Base-by-base conservation (phyloP, 1,140 invertebrate genomes). In the Drosophila kikkawai region DNA sequence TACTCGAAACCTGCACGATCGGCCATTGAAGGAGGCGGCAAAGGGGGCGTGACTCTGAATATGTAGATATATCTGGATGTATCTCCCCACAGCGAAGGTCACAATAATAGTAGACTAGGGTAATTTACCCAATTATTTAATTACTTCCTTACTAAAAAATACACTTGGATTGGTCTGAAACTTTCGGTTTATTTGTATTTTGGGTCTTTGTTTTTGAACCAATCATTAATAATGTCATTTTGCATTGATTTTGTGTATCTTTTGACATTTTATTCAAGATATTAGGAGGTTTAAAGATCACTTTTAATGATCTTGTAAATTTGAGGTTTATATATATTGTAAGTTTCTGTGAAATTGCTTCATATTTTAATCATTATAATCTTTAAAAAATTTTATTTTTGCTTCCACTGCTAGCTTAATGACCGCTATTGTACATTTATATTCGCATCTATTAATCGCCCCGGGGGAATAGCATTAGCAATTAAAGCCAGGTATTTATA, bases 381-480 rank as follows among this genome's bases (percentile, higher is more conserved):
- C 4, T 26, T 26, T 26, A 26, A 26, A 26, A 26, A 26, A 3
- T 3, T 26, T 7, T 47, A 22, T 22, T 22, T 9, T 15, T 15
- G 8, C 4, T 6, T 17, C 1, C 9, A 34, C 13, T 45, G 17
- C 63, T 66, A 65, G 6, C 42, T 17, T 26, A 3, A 9, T 44
- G 32, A 13, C 39, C 63, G 4, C 15, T 11, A 19, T 9, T 66
- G 63, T 66, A 15, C 5, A 6, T 45, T 13, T 32, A 55, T 66
- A 75, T 58, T 56, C 39, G 41, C 51, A 64, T 50, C 47, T 75
- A 76, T 75, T 75, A 55, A 55, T 70, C 67, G 67, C 22, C 39
- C 17, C 22, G 44, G 63, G 67, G 64, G 80, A 83, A 86, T 83
- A 83, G 69, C 55, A 83, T 88, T 88, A 83, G 65, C 76, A 83